A percentile compares a stretch with the other conserved stretches of the same genome.
These are phyloP conservation scores for Alaudala cheleensis DNA, from an alignment of 2,113 vertebrate genomes.

Conservation along the genomic window DNA sequence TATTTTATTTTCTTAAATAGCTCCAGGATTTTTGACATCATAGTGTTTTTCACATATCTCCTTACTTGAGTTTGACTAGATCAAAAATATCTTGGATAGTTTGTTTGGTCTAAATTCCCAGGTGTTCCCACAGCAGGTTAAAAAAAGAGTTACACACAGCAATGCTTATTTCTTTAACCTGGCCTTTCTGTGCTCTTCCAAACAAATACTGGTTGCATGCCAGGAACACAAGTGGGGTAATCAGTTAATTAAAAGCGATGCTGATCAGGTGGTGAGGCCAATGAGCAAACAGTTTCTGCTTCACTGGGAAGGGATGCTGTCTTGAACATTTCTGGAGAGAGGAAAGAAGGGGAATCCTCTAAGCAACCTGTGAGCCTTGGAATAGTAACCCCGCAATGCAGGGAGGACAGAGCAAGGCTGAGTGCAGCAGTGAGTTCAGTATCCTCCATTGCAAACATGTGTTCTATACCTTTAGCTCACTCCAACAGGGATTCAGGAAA, in stretches of 20 bases:
- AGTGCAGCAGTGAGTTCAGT: not conserved
- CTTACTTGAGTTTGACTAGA: not conserved
- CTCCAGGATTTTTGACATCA: not conserved
- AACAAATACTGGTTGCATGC: not conserved
- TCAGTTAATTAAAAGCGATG: not conserved
- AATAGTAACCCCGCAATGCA: not conserved
- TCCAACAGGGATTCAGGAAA: not conserved
- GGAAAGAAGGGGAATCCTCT: not conserved
- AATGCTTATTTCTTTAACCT: not conserved
- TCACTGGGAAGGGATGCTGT: not conserved
- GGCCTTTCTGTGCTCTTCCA: not conserved
- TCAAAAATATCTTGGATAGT: not conserved
- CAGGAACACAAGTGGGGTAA: not conserved
- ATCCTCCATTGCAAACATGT: no score
- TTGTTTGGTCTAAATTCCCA: slow-evolving; percentile 4
- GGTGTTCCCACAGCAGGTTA: not conserved
- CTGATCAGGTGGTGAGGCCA: not conserved
- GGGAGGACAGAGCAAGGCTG: not conserved
- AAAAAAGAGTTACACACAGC: not conserved
- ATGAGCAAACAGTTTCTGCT: not conserved
- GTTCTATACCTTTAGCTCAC: not conserved
- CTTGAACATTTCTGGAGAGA: not conserved
- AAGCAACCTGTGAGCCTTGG: not conserved
- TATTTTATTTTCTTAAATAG: not conserved
- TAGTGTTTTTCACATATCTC: not conserved